Percentiles rank a stretch among this genome's conserved stretches.
Evolutionary conservation across 2,888 invertebrate species (phyloP).

Genomic region (Cyrtodaria siliqua): DNA sequence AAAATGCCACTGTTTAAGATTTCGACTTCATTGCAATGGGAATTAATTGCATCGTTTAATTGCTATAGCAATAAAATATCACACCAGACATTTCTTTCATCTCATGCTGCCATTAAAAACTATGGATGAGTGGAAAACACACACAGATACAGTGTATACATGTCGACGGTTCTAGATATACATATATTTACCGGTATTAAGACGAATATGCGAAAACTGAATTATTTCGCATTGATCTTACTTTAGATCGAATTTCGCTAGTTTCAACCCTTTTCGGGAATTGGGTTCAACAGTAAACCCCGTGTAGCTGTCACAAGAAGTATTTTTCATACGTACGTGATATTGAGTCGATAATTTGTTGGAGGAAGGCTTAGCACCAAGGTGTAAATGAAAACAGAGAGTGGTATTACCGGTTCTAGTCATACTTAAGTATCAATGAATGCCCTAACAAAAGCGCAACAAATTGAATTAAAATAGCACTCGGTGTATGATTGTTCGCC

Average conservation of each 20-base stretch:
- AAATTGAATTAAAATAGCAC: conserved; percentile 28
- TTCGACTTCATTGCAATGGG: background rate
- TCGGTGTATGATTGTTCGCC: conserved; percentile 14
- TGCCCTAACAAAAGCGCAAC: background rate
- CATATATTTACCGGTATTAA: too few species aligned
- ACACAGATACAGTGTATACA: too few species aligned
- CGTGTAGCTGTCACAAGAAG: background rate
- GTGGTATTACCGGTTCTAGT: background rate
- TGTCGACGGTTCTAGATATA: too few species aligned
- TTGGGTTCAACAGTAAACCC: too few species aligned
- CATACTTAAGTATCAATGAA: background rate
- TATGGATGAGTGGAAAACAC: too few species aligned
- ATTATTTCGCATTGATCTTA: too few species aligned
- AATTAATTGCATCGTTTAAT: conserved; percentile 7
- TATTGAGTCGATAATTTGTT: conserved; percentile 7
- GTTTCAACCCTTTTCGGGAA: too few species aligned
- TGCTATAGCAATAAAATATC: background rate
- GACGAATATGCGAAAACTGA: too few species aligned
- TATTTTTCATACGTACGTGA: conserved; percentile 2
- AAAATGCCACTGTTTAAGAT: background rate
- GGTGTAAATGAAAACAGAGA: background rate
- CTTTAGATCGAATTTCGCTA: too few species aligned
- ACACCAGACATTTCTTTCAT: background rate
- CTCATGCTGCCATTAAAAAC: too few species aligned
- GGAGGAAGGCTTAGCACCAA: conserved; percentile 1